Evolutionary conservation across 30 jellyfish, hydroid and myxozoan genomes (phyloP), one percentile per base, ranked within the genome.

Genomic region (Aurelia sp.): DNA sequence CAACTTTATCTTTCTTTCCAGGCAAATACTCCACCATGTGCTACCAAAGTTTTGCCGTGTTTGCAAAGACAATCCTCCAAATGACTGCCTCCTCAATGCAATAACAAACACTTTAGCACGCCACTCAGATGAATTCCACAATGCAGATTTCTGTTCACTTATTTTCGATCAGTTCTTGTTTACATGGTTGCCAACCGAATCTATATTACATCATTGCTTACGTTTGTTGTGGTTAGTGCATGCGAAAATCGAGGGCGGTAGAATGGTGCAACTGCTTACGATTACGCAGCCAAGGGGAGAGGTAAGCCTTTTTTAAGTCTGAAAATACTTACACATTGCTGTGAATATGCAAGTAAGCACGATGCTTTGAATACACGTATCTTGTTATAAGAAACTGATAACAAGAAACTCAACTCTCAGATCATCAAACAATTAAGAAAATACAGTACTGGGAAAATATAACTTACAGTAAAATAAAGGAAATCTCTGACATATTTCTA

Each of bases 141-240:
- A 74, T 1, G 60, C 92, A 0, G 84, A 82, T 17, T 79, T 50
- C 72, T 86, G 96, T 66, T 53, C 76, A 33, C 73, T 92, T 79
- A 67, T 92, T 37, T 92, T 87, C 62, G 98, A 92, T 55, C 91
- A 81, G 69, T 92, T 87, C 52, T 50, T 92, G 20, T 86, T 92
- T 50, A 74, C 82, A 16, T 92, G 98, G 98, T 79, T 86, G 78
- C 96, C 96, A 4, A 57, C 68, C 0, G 97, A 81, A 62, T 74
- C 86, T 16, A 62, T 78, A 58, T 79, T 92, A 21, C 98, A 74
- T 30, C 98, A 92, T 69, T 52, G 92, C 22, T 79, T 92, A 11
- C 97, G 96, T 31, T 82, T 92, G 37, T 86, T 92, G 23, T 84
- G 96, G 97, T 64, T 84, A 60, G 90, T 84, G 48, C 85, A 84